These are phyloP conservation scores for Oscarella lobularis DNA, from an alignment of 37 sponge, comb jelly and placozoan genomes.

Conservation along the genomic window DNA sequence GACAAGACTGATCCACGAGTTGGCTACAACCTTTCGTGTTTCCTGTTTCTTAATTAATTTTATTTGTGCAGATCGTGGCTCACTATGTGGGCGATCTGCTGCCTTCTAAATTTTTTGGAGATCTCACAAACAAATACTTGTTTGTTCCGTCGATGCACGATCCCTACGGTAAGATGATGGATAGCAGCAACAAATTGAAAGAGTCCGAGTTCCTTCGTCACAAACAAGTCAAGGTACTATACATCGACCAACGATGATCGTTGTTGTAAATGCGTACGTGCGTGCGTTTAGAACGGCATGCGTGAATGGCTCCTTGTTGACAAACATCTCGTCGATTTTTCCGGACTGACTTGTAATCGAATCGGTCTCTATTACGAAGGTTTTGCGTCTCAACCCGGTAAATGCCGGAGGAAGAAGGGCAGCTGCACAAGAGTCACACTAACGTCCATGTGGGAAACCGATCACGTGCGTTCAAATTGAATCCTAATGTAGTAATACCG, in stretches of 20 bases:
- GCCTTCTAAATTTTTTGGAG: not conserved
- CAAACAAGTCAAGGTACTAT: not conserved
- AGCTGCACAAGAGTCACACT: not conserved
- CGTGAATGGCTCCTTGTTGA: constrained; percentile 46
- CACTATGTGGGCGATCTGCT: not conserved
- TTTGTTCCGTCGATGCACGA: constrained; percentile 29
- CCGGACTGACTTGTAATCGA: constrained; percentile 45
- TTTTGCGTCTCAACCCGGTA: constrained; percentile 34
- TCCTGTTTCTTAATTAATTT: not conserved
- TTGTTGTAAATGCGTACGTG: too few species aligned
- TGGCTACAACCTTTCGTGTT: not conserved
- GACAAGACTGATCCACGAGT: not conserved
- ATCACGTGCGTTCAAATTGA: not conserved
- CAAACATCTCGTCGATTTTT: constrained; percentile 41
- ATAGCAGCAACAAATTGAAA: not conserved
- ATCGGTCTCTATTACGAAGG: constrained; percentile 52
- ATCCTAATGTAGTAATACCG: not conserved
- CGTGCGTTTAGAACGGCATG: not conserved
- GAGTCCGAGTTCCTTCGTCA: not conserved
- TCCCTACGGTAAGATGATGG: not conserved
- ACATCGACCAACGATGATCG: too few species aligned
- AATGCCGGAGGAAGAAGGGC: constrained; percentile 16
- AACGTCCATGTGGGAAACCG: not conserved
- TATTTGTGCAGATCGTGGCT: not conserved
- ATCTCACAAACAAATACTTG: constrained; percentile 31